Conservation (phyloP, 92 coral and sea anemone genomes). For the Palythoa grandiflora region DNA sequence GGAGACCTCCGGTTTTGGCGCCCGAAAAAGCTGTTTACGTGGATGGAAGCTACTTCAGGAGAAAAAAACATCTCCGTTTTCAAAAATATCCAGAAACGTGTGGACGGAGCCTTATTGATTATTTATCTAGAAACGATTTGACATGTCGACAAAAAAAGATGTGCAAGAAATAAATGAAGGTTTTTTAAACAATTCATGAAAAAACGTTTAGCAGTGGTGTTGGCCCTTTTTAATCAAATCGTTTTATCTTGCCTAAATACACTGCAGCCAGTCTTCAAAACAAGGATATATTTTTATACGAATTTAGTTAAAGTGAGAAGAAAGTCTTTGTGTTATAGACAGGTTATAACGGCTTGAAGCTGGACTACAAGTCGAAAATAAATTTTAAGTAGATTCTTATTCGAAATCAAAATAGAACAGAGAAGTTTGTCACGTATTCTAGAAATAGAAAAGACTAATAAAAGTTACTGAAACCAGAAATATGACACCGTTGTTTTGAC, state of each 20-base stretch:
- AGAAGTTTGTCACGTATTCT: background rate
- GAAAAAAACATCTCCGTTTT: too few relatives aligned
- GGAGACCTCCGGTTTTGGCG: too few relatives aligned
- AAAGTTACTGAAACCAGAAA: background rate
- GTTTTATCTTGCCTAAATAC: background rate
- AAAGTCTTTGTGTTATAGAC: background rate
- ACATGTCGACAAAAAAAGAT: background rate
- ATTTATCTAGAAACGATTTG: background rate
- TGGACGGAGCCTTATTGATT: background rate
- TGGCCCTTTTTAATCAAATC: too few relatives aligned
- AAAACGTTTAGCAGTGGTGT: too few relatives aligned
- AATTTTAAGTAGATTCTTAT: background rate
- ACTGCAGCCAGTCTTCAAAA: background rate
- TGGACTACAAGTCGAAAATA: background rate
- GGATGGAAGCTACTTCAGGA: too few relatives aligned
- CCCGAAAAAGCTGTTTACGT: too few relatives aligned
- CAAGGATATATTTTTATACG: background rate
- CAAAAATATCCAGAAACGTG: too few relatives aligned
- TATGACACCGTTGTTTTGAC: background rate
- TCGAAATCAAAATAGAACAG: background rate
- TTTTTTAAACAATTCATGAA: too few relatives aligned
- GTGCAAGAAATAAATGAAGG: background rate
- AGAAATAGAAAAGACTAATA: background rate
- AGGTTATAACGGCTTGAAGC: background rate
- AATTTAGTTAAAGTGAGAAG: background rate